Evolutionary conservation across 2,888 invertebrate genomes (phyloP), one percentile per base, ranked within the genome.

Genomic region (Meloe dianella): DNA sequence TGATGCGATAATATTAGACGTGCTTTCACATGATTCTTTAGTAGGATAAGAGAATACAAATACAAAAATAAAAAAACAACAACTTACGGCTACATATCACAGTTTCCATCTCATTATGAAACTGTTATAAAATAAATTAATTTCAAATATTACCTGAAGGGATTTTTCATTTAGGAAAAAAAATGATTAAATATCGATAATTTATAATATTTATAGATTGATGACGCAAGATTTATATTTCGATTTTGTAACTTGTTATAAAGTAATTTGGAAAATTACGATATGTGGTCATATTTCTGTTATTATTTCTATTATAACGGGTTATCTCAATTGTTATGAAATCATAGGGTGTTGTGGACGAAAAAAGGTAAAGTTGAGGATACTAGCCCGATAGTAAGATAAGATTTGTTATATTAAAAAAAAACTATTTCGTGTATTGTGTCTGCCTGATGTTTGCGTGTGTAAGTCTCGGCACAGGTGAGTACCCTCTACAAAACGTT

Each of bases 61-160:
- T 41, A 17, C 4, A 5, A n/a, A 41, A n/a, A 0, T 3, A 41
- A 41, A 8, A 41, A 51, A 51, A 20, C 47, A n/a, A n/a, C n/a
- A n/a, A 20, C 47, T 51, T 0, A 22, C 20, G 47, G 47, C 47
- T 20, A 51, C 5, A 51, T 51, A 51, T 22, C 41, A 41, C 41
- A 41, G n/a, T 41, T 41, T 41, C 10, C 17, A 51, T 51, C 47
- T 22, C 47, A 51, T 51, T 51, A 51, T 6, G 10, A 51, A 51
- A 51, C 47, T 51, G 47, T 51, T 51, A 51, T 51, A 20, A 9
- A 9, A 10, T 51, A 51, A 51, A 51, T 51, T 51, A 22, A 51
- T 51, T 22, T 20, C 7, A 51, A 51, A 22, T 20, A 20, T 10
- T 22, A 51, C 47, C 47, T 51, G 22, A 51, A 51, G 9, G 47